Base-by-base conservation (phyloP, 1,140 invertebrate species). In the Popillia japonica region DNA sequence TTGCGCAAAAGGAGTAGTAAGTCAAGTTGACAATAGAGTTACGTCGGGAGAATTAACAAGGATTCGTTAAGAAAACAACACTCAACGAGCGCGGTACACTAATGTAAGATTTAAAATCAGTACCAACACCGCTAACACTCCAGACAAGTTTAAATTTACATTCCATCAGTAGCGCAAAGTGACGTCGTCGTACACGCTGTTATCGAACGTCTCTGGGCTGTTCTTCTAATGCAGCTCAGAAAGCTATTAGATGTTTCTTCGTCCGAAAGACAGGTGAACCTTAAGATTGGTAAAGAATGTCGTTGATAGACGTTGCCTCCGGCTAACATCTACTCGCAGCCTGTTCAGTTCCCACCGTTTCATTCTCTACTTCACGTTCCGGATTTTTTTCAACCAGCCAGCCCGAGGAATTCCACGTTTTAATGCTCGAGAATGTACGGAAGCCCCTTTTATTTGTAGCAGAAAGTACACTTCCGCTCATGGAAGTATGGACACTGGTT, bases 231-330 rank as follows among this genome's bases (percentile, higher is more conserved):
- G 61, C 61, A 68, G 22, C 22, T 34, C 61, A 22, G 61, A 22
- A 68, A 68, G 22, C 61, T 20, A 68, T 68, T 68, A 68, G 20
- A 20, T 20, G 22, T 68, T 68, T 61, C 22, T 68, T 68, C 9
- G 22, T 10, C 11, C 20, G 61, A 23, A 20, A 68, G 22, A 20
- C 61, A 68, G 61, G 61, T 68, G 61, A 68, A 68, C 61, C 61
- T 68, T 68, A 68, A 68, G 61, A 68, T 68, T 68, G 61, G 61
- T 34, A 20, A 68, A 68, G 61, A 68, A 68, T 68, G 61, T 68
- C 61, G 61, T 23, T 68, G 61, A 68, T 23, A 23, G 61, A 68
- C 61, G 61, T 68, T 68, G 61, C 61, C 22, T n/a, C 61, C 9
- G 20, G 61, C 61, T 20, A 68, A 68, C 61, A 68, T 68, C 61